Evolutionary conservation across 2,113 vertebrate genomes (phyloP), one percentile per base, ranked within the genome.

Genomic region (Ranitomeya imitator): DNA sequence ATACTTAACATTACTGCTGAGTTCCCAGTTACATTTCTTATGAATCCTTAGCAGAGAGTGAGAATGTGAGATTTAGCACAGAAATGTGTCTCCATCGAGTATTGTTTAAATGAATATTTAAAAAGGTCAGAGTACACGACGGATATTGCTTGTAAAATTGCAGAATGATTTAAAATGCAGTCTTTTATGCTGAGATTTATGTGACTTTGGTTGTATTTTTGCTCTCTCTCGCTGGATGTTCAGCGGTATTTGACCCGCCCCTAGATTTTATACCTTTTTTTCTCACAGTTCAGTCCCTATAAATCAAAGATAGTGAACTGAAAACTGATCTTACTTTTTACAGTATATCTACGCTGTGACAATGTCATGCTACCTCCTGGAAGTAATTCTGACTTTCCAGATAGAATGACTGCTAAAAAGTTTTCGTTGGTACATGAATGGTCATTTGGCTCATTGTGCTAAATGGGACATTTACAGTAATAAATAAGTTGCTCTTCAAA

Each of bases 51-150:
- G 71, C 55, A 23, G 57, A 86, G 18, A 76, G 69, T 59, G 71
- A 76, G 71, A 86, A 86, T 86, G 18, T 18, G 31, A 76, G 71
- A 86, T 86, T 86, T 77, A 51, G 26, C 59, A 57, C 84, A 86
- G 71, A 86, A 86, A 86, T 77, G 69, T 86, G 19, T 85, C 6
- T 88, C 89, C 54, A 16, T n/a, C 19, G 78, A 87, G 76, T 83
- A 89, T 81, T 80, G 23, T 78, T 91, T 89, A 91, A 91, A 92
- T 88, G 91, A 90, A 91, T 86, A 89, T 87, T 61, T 89, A 90
- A 90, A 90, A 91, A 92, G 90, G 90, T 86, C 88, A 90, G 90
- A 90, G 89, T 91, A 90, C 76, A 86, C 90, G 88, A 90, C 76
- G 54, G 88, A 89, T 89, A 90, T 90, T 81, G 73, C 21, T 80